A percentile compares a stretch with the other conserved stretches of the same genome.
Evolutionary conservation across 2,888 invertebrate species (phyloP).

Genomic region (Andrena minutula): DNA sequence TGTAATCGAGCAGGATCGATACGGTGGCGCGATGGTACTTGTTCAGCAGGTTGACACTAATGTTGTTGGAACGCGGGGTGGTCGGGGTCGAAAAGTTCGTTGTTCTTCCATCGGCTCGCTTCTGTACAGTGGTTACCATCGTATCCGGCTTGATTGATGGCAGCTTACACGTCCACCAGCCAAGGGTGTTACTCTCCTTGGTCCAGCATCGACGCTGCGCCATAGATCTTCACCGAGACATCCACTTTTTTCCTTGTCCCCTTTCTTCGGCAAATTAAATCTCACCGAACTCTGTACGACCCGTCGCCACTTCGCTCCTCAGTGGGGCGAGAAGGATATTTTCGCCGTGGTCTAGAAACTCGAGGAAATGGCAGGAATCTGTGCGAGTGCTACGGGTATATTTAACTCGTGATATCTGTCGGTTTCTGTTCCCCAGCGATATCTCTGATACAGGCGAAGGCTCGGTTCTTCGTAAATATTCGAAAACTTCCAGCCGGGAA

Average conservation of each 20-base stretch:
- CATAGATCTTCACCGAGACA: constrained; percentile 46
- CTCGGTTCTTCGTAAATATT: constrained; percentile 53
- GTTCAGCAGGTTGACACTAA: constrained; percentile 2
- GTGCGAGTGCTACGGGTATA: constrained; percentile 23
- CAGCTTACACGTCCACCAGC: constrained; percentile 56
- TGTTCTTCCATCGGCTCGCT: constrained; percentile 65
- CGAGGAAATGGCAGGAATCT: constrained; percentile 1
- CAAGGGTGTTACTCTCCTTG: constrained; percentile 53
- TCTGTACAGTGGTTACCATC: constrained; percentile 46
- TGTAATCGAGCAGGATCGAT: constrained; percentile 19
- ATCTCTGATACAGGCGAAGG: background rate
- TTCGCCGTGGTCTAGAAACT: background rate
- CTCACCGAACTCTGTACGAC: background rate
- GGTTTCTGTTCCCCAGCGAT: constrained; percentile 36
- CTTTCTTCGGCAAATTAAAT: constrained; percentile 37
- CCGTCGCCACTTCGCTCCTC: background rate
- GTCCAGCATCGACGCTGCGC: constrained; percentile 23
- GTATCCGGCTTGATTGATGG: constrained; percentile 71
- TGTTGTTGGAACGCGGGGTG: constrained; percentile 34
- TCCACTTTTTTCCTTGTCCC: constrained; percentile 30
- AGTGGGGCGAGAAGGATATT: background rate
- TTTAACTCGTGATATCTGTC: constrained; percentile 37
- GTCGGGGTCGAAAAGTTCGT: constrained; percentile 56
- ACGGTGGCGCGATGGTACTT: background rate
- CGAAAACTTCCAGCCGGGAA: constrained; percentile 29